Percentiles rank a stretch among this genome's conserved stretches.
These are phyloP conservation scores for Cyclargus thomasi DNA, from an alignment of 1,140 invertebrate genomes.

Conservation along the genomic window DNA sequence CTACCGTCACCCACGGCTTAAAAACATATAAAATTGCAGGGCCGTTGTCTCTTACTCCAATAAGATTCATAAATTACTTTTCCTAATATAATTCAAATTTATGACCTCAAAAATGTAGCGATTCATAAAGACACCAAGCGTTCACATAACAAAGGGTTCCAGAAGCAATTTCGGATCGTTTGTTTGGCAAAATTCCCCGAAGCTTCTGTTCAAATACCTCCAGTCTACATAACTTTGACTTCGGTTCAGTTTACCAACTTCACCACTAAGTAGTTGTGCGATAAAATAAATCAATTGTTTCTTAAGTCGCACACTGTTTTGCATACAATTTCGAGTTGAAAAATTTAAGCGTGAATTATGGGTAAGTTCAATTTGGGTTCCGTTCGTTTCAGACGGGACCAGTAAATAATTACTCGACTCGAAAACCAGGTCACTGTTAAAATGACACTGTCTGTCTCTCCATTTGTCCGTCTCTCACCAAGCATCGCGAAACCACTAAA, in stretches of 20 bases:
- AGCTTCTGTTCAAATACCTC: not conserved
- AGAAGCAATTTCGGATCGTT: not conserved
- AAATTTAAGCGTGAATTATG: not conserved
- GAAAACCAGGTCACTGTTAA: too few species aligned
- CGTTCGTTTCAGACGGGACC: too few species aligned
- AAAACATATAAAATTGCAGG: too few species aligned
- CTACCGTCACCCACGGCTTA: too few species aligned
- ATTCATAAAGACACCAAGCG: not conserved
- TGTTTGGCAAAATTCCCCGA: not conserved
- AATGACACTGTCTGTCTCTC: too few species aligned
- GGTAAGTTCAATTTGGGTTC: not conserved
- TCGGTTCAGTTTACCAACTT: not conserved
- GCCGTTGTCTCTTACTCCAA: not conserved
- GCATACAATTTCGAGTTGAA: not conserved
- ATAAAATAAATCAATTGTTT: slow-evolving; percentile 7
- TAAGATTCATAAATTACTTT: not conserved
- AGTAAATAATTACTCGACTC: too few species aligned
- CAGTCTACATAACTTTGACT: not conserved
- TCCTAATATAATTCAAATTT: not conserved
- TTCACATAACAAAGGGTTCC: not conserved
- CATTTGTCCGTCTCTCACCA: too few species aligned
- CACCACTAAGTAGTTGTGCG: not conserved
- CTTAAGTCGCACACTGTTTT: not conserved
- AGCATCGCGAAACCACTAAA: too few species aligned
- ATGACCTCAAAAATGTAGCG: not conserved